Evolutionary conservation across 1,140 invertebrate genomes (phyloP).

Genomic region (Streblospio benedicti): DNA sequence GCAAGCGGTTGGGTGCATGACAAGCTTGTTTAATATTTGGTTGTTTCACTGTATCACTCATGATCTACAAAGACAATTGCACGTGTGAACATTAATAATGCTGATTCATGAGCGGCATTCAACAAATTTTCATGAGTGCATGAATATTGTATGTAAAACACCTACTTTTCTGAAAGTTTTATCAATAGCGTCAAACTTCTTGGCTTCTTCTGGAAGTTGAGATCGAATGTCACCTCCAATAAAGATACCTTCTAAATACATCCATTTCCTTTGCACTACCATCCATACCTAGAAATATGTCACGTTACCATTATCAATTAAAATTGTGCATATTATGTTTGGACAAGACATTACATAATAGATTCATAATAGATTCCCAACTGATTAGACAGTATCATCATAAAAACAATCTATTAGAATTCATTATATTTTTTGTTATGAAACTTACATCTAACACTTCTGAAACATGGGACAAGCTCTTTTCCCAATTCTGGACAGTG

Average conservation of each 20-base stretch:
- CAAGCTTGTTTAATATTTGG: conserved; percentile 69
- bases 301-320: not conserved
- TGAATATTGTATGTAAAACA: not conserved
- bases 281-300: conserved; percentile 69
- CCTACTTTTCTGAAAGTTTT: conserved; percentile 62
- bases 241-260: conserved; percentile 84
- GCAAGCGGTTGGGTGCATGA: conserved; percentile 59
- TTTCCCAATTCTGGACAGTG: conserved; percentile 75
- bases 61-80: conserved; percentile 54
- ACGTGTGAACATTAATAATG: not conserved
- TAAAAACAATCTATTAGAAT: too few species aligned
- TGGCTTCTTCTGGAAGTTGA: conserved; percentile 76
- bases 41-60: conserved; percentile 68
- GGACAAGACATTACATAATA: not conserved
- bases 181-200: conserved; percentile 81
- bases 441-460: conserved; percentile 66
- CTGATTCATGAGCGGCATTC: not conserved
- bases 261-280: conserved; percentile 74
- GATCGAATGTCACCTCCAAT: conserved; percentile 73
- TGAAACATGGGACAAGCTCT: conserved; percentile 63
- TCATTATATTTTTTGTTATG: not conserved
- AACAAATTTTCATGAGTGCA: not conserved
- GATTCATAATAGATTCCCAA: too few species aligned
- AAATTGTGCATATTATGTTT: not conserved
- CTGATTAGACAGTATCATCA: too few species aligned